Evolutionary conservation across 2,113 vertebrate species (phyloP).

Genomic region (Acinonyx jubatus): DNA sequence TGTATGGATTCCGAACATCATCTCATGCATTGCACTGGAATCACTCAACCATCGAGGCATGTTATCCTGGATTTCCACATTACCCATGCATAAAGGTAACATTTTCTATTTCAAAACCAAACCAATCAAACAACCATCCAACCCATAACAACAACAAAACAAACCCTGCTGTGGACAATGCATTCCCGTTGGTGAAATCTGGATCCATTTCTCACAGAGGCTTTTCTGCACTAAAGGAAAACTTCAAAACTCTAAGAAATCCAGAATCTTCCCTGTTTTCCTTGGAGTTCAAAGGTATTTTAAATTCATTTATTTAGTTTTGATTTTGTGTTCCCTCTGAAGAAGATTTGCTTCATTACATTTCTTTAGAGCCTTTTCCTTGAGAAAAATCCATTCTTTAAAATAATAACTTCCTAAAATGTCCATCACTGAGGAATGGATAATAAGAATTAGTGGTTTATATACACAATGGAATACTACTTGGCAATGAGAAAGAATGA

Average conservation of each 20-base stretch:
- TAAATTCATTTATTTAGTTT: neutral
- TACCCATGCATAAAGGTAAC: neutral
- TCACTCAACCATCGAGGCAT: neutral
- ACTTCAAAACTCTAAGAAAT: neutral
- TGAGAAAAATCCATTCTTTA: neutral
- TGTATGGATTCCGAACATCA: slow-evolving; percentile 54
- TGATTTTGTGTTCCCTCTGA: neutral
- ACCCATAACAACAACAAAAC: neutral
- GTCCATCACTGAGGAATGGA: no score
- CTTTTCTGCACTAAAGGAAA: neutral
- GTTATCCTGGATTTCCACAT: neutral
- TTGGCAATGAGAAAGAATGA: no score
- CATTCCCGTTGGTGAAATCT: neutral
- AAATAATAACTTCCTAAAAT: neutral
- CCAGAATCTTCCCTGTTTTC: neutral
- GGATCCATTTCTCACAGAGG: neutral
- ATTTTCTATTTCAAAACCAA: neutral
- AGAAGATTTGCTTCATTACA: neutral
- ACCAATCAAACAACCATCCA: neutral
- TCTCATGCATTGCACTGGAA: neutral
- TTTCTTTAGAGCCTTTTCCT: neutral
- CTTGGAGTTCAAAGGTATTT: neutral
- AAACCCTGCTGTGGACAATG: neutral
- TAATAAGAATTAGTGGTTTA: no score
- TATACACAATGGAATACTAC: no score